Evolutionary conservation across 2,888 invertebrate species (phyloP).

Genomic region (Zygaena filipendulae): DNA sequence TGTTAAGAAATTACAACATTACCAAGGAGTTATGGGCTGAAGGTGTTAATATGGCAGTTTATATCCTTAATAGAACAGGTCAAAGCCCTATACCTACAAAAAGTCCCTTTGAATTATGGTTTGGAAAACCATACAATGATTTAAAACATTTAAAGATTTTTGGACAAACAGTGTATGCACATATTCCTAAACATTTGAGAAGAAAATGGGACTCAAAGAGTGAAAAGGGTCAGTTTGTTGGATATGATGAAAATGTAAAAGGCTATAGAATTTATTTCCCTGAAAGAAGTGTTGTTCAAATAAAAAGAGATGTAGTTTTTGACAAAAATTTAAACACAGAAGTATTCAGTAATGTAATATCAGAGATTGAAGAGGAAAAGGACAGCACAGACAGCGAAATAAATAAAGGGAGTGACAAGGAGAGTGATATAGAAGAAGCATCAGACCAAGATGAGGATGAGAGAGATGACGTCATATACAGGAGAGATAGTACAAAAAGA

Average conservation of each 20-base stretch:
- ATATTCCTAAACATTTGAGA: constrained; percentile 2
- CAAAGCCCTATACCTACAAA: constrained; percentile 1
- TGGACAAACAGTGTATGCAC: constrained; percentile 3
- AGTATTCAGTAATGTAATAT: constrained; percentile 1
- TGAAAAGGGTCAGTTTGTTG: no score
- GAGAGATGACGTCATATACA: no score
- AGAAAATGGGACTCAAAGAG: no score
- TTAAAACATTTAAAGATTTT: constrained; percentile 1
- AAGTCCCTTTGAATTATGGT: constrained; percentile 6
- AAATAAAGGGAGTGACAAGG: no score
- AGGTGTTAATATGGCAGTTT: constrained; percentile 3
- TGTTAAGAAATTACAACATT: constrained; percentile 12
- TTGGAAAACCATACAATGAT: constrained; percentile 2
- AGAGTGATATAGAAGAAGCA: constrained; percentile 1
- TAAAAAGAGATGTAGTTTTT: constrained; percentile 1
- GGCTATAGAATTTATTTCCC: no score
- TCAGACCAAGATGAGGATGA: constrained; percentile 2
- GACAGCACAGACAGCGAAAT: no score
- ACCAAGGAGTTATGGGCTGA: constrained; percentile 11
- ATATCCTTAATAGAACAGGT: constrained; percentile 3
- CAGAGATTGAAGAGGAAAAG: constrained; percentile 2
- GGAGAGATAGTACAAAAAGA: no score
- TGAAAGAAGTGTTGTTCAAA: constrained; percentile 1
- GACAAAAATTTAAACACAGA: constrained; percentile 2
- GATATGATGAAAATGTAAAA: no score